These are phyloP conservation scores for Mythimna loreyi DNA, from an alignment of 2,888 invertebrate genomes.

Conservation along the genomic window DNA sequence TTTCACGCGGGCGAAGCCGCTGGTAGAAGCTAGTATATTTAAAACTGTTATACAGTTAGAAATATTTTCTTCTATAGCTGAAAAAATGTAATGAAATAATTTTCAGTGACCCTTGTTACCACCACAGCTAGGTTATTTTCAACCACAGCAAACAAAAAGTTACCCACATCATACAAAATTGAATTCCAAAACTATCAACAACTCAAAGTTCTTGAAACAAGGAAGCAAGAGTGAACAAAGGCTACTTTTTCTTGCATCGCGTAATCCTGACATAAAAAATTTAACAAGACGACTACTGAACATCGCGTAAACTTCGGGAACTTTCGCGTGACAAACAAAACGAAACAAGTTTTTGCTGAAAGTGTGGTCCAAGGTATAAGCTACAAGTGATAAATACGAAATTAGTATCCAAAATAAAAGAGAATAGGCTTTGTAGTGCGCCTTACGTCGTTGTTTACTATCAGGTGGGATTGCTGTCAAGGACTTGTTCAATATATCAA, in stretches of 20 bases:
- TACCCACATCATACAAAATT: slow-evolving; percentile 9
- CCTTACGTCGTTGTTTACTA: too few relatives aligned
- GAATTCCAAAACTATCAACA: slow-evolving; percentile 13
- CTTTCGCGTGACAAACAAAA: slow-evolving; percentile 72
- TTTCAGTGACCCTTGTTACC: neutral
- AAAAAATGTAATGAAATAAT: too few relatives aligned
- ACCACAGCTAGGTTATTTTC: neutral
- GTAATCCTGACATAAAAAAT: slow-evolving; percentile 60
- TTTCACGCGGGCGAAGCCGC: too few relatives aligned
- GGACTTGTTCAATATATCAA: too few relatives aligned
- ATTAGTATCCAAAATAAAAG: neutral
- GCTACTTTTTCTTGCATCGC: slow-evolving; percentile 41
- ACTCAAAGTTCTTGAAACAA: slow-evolving; percentile 16
- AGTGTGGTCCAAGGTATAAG: slow-evolving; percentile 51
- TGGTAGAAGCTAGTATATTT: too few relatives aligned
- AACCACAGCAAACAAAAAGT: neutral
- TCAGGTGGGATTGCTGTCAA: too few relatives aligned
- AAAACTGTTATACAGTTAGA: too few relatives aligned
- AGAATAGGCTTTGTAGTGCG: too few relatives aligned
- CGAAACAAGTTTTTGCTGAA: slow-evolving; percentile 67
- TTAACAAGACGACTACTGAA: slow-evolving; percentile 62
- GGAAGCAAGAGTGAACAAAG: slow-evolving; percentile 30
- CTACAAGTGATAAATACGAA: neutral
- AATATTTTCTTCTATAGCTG: too few relatives aligned
- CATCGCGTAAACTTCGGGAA: slow-evolving; percentile 71